Evolutionary conservation across 2,888 invertebrate species (phyloP).

Genomic region (Limnephilus rhombicus): DNA sequence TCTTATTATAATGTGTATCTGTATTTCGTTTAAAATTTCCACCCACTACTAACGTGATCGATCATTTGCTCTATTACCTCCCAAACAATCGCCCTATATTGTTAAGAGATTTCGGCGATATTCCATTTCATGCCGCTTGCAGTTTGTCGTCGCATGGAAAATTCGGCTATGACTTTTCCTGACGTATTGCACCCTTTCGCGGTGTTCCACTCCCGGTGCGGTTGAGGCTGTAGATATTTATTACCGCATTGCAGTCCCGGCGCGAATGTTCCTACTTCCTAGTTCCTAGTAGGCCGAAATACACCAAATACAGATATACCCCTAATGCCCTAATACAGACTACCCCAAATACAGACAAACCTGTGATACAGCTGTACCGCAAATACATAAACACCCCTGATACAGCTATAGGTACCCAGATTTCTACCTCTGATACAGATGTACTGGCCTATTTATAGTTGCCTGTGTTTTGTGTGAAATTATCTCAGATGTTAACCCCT

Average conservation of each 20-base stretch:
- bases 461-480: background rate
- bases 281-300: slow-evolving; percentile 7
- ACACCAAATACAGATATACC: background rate
- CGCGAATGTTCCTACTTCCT: slow-evolving; percentile 26
- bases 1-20: background rate
- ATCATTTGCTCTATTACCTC: background rate
- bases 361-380: background rate
- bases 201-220: background rate
- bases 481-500: background rate
- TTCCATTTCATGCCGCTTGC: background rate
- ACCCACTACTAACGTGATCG: background rate
- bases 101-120: background rate
- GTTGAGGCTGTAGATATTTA: slow-evolving; percentile 54
- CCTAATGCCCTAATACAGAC: background rate
- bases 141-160: background rate
- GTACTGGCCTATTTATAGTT: background rate
- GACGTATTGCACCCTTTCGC: slow-evolving; percentile 35
- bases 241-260: slow-evolving; percentile 61
- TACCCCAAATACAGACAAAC: background rate
- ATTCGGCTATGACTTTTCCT: background rate
- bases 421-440: background rate
- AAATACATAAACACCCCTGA: background rate
- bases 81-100: background rate
- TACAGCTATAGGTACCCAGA: background rate
- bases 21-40: background rate